A percentile compares a stretch with the other conserved stretches of the same genome.
phyloP scores from a whole-genome alignment of 1,140 invertebrate genomes.

The Drosophila equinoxialis region DNA sequence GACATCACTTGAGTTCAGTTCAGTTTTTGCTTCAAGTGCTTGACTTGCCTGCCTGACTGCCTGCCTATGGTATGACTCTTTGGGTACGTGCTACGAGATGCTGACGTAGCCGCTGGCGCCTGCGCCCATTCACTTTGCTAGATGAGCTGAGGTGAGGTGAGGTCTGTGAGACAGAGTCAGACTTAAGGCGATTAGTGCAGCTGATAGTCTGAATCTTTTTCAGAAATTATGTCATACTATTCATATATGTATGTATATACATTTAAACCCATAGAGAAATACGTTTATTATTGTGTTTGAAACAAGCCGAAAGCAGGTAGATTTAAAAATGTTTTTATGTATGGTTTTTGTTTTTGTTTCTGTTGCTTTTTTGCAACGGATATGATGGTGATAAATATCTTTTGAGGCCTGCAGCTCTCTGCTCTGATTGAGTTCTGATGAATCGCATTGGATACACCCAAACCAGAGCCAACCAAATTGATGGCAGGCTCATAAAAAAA shows the following conservation, averaged over 20 bases:
- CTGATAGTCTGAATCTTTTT: constrained; percentile 46
- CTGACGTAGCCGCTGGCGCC: constrained; percentile 70
- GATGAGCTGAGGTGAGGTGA: constrained; percentile 14
- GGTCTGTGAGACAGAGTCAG: constrained; percentile 59
- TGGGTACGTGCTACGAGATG: constrained; percentile 51
- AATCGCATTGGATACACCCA: neutral
- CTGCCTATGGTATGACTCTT: constrained; percentile 1
- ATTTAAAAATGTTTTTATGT: neutral
- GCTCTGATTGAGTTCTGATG: constrained; percentile 12
- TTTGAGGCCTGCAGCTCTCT: constrained; percentile 9
- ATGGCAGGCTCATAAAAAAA: neutral
- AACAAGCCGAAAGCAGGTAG: constrained; percentile 11
- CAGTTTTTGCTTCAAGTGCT: constrained; percentile 47
- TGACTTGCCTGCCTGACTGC: constrained; percentile 19
- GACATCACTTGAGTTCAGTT: constrained; percentile 67
- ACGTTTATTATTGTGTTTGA: neutral
- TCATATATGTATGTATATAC: neutral
- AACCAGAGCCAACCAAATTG: neutral
- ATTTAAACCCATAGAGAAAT: neutral
- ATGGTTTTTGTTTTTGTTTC: neutral
- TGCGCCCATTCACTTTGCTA: constrained; percentile 45
- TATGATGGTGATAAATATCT: constrained; percentile 21
- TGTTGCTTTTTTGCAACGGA: neutral
- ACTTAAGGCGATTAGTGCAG: constrained; percentile 58
- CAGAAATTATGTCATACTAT: constrained; percentile 21